Conservation (phyloP, 2,113 vertebrate species). For the Zosterops pallidus region DNA sequence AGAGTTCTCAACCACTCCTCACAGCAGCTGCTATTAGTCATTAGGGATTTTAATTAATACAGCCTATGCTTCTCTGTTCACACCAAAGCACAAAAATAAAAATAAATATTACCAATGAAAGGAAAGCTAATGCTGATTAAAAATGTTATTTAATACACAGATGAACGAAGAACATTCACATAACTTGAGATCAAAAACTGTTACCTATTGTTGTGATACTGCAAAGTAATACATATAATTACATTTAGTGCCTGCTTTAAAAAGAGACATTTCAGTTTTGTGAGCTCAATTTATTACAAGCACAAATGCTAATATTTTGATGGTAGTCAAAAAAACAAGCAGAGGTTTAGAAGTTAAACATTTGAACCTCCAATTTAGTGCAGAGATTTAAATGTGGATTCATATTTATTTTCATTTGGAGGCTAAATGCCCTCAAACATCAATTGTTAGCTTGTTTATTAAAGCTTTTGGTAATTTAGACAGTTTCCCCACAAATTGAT, state of each 20-base stretch:
- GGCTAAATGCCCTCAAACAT: not conserved
- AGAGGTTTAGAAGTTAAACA: constrained; percentile 5
- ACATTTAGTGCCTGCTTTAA: not conserved
- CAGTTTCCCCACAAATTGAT: not conserved
- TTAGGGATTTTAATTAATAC: not conserved
- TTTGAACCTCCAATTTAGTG: constrained; percentile 25
- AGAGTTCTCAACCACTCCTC: not conserved
- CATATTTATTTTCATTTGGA: not conserved
- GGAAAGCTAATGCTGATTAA: not conserved
- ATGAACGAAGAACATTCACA: not conserved
- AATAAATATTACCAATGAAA: not conserved
- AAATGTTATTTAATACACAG: not conserved
- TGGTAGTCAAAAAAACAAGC: not conserved
- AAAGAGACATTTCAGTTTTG: not conserved
- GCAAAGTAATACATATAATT: not conserved
- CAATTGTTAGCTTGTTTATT: constrained; percentile 34
- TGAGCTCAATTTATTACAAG: not conserved
- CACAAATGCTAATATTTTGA: not conserved
- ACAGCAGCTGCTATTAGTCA: not conserved
- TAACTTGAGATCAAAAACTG: not conserved
- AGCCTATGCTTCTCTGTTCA: not conserved
- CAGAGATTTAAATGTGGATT: not conserved
- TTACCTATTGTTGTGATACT: not conserved
- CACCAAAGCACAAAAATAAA: not conserved
- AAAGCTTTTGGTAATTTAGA: constrained; percentile 23